These are phyloP conservation scores for Hipparchia sbordonii DNA, from an alignment of 2,888 invertebrate genomes.

Conservation along the genomic window DNA sequence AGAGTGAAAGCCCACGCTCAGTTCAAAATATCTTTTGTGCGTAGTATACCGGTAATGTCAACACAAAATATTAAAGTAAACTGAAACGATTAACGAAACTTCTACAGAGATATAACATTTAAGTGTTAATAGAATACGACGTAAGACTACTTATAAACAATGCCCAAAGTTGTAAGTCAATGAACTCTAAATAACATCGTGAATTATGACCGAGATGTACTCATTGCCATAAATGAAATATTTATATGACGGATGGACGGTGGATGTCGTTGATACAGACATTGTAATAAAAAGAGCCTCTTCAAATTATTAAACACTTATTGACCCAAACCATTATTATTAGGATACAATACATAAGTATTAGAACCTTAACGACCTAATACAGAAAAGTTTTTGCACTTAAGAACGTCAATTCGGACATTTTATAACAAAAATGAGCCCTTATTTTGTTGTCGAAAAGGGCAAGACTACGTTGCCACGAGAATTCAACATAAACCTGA, in stretches of 20 bases:
- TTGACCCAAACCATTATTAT: no score
- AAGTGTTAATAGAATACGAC: background rate
- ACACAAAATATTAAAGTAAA: background rate
- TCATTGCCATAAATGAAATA: slow-evolving; percentile 8
- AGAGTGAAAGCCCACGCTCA: slow-evolving; percentile 10
- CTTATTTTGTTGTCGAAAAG: no score
- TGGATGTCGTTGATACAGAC: background rate
- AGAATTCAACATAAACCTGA: background rate
- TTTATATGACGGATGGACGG: slow-evolving; percentile 13
- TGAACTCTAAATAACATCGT: slow-evolving; percentile 25
- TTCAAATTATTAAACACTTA: background rate
- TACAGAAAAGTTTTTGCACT: no score
- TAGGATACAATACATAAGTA: no score
- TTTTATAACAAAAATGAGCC: no score
- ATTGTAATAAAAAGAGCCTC: background rate
- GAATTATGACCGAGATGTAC: slow-evolving; percentile 5
- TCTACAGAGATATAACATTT: background rate
- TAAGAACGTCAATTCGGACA: no score
- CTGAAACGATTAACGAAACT: background rate
- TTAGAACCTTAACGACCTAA: no score
- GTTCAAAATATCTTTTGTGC: slow-evolving; percentile 12
- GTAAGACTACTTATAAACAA: background rate
- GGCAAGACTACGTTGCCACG: background rate
- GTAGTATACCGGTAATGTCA: background rate
- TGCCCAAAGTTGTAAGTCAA: slow-evolving; percentile 19